These are phyloP conservation scores for Tiliqua scincoides DNA, from an alignment of 2,113 vertebrate species.

Conservation along the genomic window DNA sequence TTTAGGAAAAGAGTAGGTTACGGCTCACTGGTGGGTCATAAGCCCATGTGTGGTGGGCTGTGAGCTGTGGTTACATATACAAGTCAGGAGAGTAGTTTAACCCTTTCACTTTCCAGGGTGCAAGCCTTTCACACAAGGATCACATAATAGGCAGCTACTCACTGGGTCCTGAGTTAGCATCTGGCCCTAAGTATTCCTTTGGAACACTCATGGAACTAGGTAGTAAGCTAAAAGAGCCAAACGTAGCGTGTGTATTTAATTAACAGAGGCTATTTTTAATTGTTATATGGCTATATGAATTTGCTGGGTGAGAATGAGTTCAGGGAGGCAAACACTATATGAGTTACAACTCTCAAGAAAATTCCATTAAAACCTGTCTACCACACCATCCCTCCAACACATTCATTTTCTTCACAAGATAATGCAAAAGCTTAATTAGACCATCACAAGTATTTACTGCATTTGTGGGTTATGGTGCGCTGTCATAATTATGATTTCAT, in stretches of 20 bases:
- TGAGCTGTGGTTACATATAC: not conserved
- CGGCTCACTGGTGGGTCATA: too few relatives aligned
- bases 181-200: not conserved
- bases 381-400: slow-evolving; percentile 8
- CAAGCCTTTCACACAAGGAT: not conserved
- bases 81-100: not conserved
- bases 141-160: not conserved
- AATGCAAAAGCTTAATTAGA: slow-evolving; percentile 29
- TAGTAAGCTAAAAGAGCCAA: not conserved
- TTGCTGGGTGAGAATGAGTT: not conserved
- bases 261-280: slow-evolving; percentile 17
- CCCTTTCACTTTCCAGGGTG: not conserved
- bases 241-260: slow-evolving; percentile 2
- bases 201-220: not conserved
- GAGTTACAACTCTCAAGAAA: slow-evolving; percentile 12
- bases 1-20: too few relatives aligned
- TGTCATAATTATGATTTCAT: slow-evolving; percentile 12
- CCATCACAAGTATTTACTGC: not conserved
- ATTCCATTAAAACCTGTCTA: slow-evolving; percentile 12
- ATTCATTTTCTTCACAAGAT: slow-evolving; percentile 24
- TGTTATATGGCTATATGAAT: slow-evolving; percentile 1
- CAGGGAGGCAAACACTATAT: slow-evolving; percentile 10
- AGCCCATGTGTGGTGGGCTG: too few relatives aligned
- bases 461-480: not conserved
- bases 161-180: not conserved